Percentiles rank a stretch among this genome's conserved stretches.
Conservation (phyloP, 2,113 vertebrate genomes). For the Chlorodrepanis virens region DNA sequence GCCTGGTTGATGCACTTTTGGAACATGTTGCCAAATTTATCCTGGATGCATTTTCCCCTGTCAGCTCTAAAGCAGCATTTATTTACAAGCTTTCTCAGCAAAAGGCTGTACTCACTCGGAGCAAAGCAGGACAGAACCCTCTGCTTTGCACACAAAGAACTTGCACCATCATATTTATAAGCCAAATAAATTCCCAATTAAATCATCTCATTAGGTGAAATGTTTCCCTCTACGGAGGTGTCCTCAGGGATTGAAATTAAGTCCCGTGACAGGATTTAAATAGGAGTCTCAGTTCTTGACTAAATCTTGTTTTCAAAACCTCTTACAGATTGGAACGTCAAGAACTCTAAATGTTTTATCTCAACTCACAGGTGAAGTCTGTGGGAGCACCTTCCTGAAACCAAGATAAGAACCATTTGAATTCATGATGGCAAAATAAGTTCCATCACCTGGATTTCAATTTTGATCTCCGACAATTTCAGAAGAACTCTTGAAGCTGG, state of each 20-base stretch:
- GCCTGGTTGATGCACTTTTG: neutral
- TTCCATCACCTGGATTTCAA: neutral
- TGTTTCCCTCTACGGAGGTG: neutral
- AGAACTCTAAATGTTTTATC: neutral
- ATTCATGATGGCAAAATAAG: neutral
- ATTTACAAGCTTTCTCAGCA: slow-evolving; percentile 15
- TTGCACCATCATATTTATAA: neutral
- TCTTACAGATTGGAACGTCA: neutral
- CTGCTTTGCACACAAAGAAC: neutral
- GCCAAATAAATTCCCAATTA: neutral
- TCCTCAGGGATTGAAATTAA: neutral
- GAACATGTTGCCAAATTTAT: neutral
- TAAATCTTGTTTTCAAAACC: neutral
- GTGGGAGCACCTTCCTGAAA: neutral
- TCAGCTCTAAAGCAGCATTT: neutral
- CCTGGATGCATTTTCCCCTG: neutral
- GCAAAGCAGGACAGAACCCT: neutral
- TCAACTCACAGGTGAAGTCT: neutral
- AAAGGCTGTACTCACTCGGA: neutral
- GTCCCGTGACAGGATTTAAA: neutral
- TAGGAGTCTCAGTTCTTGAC: neutral
- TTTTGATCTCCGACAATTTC: rapidly evolving
- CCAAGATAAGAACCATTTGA: neutral
- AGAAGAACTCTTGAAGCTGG: neutral
- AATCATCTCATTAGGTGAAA: neutral